Evolutionary conservation across 2,797 vertebrate genomes (phyloP).

Genomic region (Mormyrus proboscirostris): DNA sequence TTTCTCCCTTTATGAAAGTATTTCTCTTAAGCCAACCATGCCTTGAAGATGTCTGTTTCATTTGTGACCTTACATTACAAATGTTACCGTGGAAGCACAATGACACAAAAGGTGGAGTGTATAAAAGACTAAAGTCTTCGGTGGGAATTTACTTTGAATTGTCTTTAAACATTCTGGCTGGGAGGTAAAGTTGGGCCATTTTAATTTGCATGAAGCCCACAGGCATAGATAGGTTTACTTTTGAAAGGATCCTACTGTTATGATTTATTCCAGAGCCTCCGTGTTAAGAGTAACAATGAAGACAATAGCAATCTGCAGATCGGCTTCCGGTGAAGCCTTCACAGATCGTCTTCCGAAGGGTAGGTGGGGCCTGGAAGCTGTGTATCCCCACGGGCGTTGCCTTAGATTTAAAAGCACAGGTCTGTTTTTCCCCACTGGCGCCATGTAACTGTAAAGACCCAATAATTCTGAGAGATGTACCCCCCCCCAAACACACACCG

Average conservation of each 20-base stretch:
- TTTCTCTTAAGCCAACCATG: not conserved
- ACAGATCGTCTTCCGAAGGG: not conserved
- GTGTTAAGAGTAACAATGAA: not conserved
- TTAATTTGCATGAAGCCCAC: not conserved
- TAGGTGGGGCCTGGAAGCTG: not conserved
- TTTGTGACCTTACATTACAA: constrained; percentile 4
- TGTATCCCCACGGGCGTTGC: not conserved
- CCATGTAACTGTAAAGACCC: not conserved
- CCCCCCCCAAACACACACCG: not conserved
- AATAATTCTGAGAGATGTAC: not conserved
- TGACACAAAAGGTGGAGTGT: not conserved
- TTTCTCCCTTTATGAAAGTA: not conserved
- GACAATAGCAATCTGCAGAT: not conserved
- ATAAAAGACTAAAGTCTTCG: not conserved
- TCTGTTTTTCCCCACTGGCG: not conserved
- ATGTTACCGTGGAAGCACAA: not conserved
- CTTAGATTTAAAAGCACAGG: not conserved
- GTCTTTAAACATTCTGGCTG: not conserved
- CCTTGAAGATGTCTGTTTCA: not conserved
- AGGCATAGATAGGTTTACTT: not conserved
- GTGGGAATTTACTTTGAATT: not conserved
- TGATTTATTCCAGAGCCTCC: constrained; percentile 1
- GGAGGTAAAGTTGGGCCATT: not conserved
- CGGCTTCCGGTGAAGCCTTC: not conserved
- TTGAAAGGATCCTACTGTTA: not conserved